Conservation (phyloP, 2,113 vertebrate species). For the Nannospalax galili region DNA sequence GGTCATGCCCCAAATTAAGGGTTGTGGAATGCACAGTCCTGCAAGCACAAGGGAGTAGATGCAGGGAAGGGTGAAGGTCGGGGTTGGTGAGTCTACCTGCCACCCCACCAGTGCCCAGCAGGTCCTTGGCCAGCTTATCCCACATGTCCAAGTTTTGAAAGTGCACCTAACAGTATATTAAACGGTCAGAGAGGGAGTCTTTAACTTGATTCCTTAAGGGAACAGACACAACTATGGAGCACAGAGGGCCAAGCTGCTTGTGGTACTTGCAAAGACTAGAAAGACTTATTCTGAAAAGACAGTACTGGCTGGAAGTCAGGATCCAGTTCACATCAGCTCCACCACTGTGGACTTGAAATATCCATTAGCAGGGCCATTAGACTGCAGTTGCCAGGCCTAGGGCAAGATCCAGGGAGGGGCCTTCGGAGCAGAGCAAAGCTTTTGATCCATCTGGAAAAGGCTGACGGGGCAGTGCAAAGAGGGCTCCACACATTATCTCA, state of each 20-base stretch:
- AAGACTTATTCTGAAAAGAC: not conserved
- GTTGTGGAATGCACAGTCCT: not conserved
- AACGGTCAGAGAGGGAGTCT: not conserved
- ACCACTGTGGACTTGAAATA: accelerated
- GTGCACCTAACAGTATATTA: not conserved
- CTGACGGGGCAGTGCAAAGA: not conserved
- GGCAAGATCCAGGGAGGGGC: not conserved
- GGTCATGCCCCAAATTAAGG: not conserved
- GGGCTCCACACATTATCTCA: not conserved
- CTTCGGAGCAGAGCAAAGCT: not conserved
- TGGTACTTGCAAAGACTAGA: not conserved
- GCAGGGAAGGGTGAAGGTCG: not conserved
- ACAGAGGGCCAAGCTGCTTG: not conserved
- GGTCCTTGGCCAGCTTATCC: accelerated
- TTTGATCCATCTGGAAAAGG: not conserved
- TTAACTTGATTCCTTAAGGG: not conserved
- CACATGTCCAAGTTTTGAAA: not conserved
- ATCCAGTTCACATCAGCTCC: not conserved
- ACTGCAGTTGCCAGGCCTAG: not conserved
- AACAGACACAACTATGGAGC: not conserved
- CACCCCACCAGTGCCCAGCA: not conserved
- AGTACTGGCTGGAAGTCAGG: not conserved
- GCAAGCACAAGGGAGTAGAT: not conserved
- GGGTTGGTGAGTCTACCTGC: not conserved
- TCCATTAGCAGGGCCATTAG: slow-evolving; percentile 18